phyloP scores from a whole-genome alignment of 1,140 invertebrate genomes.

The Telenomus remus region DNA sequence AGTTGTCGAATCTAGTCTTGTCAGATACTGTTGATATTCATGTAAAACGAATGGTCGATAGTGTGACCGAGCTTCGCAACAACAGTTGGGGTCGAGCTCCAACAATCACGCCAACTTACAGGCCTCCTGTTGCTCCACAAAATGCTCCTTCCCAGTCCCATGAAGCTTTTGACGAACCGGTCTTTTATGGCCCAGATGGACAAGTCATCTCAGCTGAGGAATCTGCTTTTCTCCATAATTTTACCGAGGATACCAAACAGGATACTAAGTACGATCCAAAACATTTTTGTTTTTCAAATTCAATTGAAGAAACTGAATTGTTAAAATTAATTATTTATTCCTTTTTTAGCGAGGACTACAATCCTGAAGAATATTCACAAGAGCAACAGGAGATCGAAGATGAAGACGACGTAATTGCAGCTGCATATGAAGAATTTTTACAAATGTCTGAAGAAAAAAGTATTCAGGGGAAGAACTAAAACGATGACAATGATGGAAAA shows the following conservation, averaged over 20 bases:
- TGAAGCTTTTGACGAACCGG: constrained; percentile 62
- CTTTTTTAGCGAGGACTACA: constrained; percentile 36
- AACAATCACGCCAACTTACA: constrained; percentile 47
- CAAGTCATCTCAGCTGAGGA: constrained; percentile 70
- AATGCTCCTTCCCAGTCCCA: constrained; percentile 36
- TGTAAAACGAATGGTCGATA: constrained; percentile 69
- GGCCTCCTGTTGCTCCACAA: constrained; percentile 41
- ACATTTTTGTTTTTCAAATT: too few relatives aligned
- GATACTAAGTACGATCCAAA: constrained; percentile 57
- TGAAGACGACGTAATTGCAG: constrained; percentile 66
- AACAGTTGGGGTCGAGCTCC: constrained; percentile 66
- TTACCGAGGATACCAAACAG: constrained; percentile 41
- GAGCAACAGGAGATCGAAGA: constrained; percentile 59
- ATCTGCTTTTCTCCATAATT: constrained; percentile 67
- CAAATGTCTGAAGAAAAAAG: constrained; percentile 39
- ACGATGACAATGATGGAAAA: constrained; percentile 7
- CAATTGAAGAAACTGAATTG: too few relatives aligned
- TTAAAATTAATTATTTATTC: too few relatives aligned
- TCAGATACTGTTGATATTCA: constrained; percentile 65
- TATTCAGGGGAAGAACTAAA: constrained; percentile 32
- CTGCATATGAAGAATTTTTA: constrained; percentile 71
- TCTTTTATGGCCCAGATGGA: constrained; percentile 73
- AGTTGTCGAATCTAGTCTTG: constrained; percentile 67
- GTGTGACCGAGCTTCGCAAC: constrained; percentile 67
- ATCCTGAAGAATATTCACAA: constrained; percentile 28